Evolutionary conservation across 2,888 invertebrate species (phyloP).

Genomic region (Leptinotarsa tumamoca): DNA sequence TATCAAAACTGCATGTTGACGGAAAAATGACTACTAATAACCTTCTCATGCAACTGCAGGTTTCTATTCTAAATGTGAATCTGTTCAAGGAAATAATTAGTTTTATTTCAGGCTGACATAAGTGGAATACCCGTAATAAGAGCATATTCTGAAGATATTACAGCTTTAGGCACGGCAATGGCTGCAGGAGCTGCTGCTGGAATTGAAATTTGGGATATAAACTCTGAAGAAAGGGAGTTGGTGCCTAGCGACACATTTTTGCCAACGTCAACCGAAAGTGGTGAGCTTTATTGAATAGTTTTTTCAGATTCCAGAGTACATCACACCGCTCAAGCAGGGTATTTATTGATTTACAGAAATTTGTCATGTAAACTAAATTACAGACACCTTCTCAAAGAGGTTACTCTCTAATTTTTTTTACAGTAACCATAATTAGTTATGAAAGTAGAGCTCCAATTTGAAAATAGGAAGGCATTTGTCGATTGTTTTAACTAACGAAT

Average conservation of each 20-base stretch:
- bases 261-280: slow-evolving; percentile 83
- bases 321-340: too few species aligned
- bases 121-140: slow-evolving; percentile 91
- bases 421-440: too few species aligned
- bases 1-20: slow-evolving; percentile 89
- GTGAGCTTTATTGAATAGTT: slow-evolving; percentile 63
- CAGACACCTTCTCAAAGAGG: too few species aligned
- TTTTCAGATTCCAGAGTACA: too few species aligned
- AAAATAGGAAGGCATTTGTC: too few species aligned
- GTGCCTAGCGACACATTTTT: slow-evolving; percentile 81
- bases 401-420: too few species aligned
- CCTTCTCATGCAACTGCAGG: slow-evolving; percentile 93
- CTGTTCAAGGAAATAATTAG: background rate
- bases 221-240: slow-evolving; percentile 70
- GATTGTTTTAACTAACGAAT: too few species aligned
- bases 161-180: slow-evolving; percentile 93
- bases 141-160: slow-evolving; percentile 88
- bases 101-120: slow-evolving; percentile 79
- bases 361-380: too few species aligned
- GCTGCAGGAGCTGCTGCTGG: slow-evolving; percentile 83
- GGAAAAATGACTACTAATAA: slow-evolving; percentile 93
- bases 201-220: slow-evolving; percentile 77
- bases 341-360: too few species aligned
- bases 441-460: too few species aligned
- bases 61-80: slow-evolving; percentile 36